Base-by-base conservation (phyloP, 2,888 invertebrate species). In the Melanchra persicariae region DNA sequence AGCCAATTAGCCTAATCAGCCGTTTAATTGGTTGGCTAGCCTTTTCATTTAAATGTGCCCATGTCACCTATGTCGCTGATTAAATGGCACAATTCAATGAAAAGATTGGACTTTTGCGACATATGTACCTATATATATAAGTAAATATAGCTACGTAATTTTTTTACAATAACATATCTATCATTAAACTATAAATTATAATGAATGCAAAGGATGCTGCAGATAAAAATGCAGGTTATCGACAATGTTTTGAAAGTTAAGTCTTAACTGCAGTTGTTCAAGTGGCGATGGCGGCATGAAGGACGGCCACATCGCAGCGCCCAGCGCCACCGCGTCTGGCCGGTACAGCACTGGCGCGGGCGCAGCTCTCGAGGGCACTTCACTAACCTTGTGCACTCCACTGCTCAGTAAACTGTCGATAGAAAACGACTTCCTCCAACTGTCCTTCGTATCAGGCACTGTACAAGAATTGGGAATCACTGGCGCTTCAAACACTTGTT, bases 381-480 rank as follows among this genome's bases (percentile, higher is more conserved):
- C 83, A 49, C 81, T 82, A 55, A 75, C 68, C 70, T 87, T 82
- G 66, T 93, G 93, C 83, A 96, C 95, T 84, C 97, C 98, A 59
- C 98, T 97, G 5, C 97, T 97, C 78, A 98, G 98, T 77, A 98
- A 97, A 93, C 98, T 98, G 91, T 98, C 98, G 85, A 98, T 98
- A 40, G 98, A 98, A 88, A 98, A 98, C 1, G 98, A 96, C 78
- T 97, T 96, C 87, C 97, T 97, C 45, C 97, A 97, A 75, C 96
- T 90, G 58, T 87, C 87, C 72, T 83, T 79, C 15, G 79, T 70
- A 69, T 78, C 76, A 77, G 69, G 68, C 73, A 77, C 66, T 70
- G 62, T 80, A 69, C 65, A 78, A 30, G 67, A 49, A 68, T 82
- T 85, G 54, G 80, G 66, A 17, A 67, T 76, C 34, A 77, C 87